phyloP scores from a whole-genome alignment of 2,797 vertebrate species.

The Catamblyrhynchus diadema region DNA sequence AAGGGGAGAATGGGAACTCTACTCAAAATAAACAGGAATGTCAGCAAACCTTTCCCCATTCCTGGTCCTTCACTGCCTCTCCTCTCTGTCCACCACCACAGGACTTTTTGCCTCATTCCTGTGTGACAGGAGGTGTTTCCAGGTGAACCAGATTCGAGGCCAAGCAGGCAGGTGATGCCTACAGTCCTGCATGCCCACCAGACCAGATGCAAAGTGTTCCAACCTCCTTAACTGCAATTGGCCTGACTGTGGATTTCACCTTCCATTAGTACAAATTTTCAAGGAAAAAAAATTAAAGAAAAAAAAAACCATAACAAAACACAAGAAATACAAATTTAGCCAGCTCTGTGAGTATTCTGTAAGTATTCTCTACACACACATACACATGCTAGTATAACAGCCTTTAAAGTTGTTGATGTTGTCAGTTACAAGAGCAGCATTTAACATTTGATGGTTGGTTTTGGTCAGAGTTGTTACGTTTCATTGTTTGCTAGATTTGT shows the following conservation, averaged over 20 bases:
- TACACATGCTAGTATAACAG: constrained; percentile 35
- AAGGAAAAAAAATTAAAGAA: neutral
- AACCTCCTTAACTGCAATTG: neutral
- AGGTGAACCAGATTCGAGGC: neutral
- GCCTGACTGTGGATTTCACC: neutral
- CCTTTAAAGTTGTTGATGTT: constrained; percentile 48
- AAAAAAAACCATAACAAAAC: neutral
- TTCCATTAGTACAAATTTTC: neutral
- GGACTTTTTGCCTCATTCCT: neutral
- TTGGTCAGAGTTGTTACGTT: constrained; percentile 66
- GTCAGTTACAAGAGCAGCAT: constrained; percentile 65
- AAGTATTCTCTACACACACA: neutral
- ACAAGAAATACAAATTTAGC: constrained; percentile 5
- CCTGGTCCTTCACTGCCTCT: neutral
- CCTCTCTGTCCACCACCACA: neutral
- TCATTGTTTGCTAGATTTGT: constrained; percentile 69
- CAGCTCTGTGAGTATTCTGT: neutral
- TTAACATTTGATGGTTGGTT: constrained; percentile 64
- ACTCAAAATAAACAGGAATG: neutral
- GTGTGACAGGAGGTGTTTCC: neutral
- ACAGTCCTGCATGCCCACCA: neutral
- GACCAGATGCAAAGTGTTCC: neutral
- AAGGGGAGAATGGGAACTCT: neutral
- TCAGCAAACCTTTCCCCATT: neutral
- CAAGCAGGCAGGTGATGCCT: neutral